Evolutionary conservation across 2,888 invertebrate genomes (phyloP), one percentile per base, ranked within the genome.

Genomic region (Drosophila paramelanica): DNA sequence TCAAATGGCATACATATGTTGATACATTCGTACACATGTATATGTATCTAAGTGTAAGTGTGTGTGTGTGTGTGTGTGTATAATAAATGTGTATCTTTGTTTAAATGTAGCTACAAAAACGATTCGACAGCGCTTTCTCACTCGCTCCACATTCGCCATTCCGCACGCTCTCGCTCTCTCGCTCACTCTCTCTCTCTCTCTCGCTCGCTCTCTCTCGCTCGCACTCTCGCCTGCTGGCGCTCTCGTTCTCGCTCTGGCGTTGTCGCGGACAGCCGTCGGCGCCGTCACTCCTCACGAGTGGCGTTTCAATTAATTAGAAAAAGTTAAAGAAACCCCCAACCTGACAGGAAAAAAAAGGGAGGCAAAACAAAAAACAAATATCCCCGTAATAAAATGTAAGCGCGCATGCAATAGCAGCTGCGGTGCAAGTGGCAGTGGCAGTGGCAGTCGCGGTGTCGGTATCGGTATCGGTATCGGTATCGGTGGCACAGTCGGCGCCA

Each of bases 231-330:
- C 17, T 17, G 17, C 17, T 17, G 17, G 17, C 17, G 17, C 17
- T 17, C 43, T 13, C 53, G 6, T 27, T 13, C 27, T 52, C 62
- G 27, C 58, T 10, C 39, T 52, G 43, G 6, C 43, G 41, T 59
- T 42, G 61, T 55, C 60, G 66, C 59, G 52, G 50, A 31, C 56
- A 69, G 56, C 76, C 75, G 73, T 60, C 74, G 74, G 73, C 67
- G 77, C 74, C 77, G 74, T 87, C 84, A 84, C 77, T 84, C 71
- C 84, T 79, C 75, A 73, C 79, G 84, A 89, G 86, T 83, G 89
- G 82, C 89, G 78, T 89, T 86, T 89, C 89, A 89, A 88, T 89
- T 88, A 89, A 89, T 89, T 90, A 85, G 85, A 88, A 83, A 88
- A 88, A 89, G 81, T 80, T 82, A 85, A 86, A 83, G 81, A 90